Conservation (phyloP, 2,797 vertebrate species). For the Trichosurus vulpecula region DNA sequence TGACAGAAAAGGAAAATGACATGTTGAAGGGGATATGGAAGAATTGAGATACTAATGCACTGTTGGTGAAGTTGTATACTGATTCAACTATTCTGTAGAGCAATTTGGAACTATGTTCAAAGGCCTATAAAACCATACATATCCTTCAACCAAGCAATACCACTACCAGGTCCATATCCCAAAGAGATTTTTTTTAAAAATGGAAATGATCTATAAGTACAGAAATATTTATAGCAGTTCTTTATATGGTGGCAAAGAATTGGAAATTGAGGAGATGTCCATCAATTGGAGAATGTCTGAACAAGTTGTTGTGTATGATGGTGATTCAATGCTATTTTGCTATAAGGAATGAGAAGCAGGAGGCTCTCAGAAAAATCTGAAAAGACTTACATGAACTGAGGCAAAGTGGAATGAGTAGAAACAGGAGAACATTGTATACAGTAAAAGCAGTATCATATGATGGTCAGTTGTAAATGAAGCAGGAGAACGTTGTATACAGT, state of each 20-base stretch:
- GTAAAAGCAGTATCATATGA: too few species aligned
- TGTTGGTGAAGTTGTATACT: not conserved
- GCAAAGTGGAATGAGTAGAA: not conserved
- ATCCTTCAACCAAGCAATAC: not conserved
- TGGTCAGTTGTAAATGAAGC: not conserved
- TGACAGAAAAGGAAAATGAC: not conserved
- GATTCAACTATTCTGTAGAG: not conserved
- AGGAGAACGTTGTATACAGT: too few species aligned
- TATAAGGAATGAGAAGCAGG: not conserved
- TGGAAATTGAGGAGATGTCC: not conserved
- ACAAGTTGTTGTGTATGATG: not conserved
- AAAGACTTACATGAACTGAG: not conserved
- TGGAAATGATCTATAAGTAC: not conserved
- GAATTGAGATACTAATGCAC: not conserved
- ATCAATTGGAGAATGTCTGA: not conserved
- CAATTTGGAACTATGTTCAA: not conserved
- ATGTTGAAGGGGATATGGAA: not conserved
- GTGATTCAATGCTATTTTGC: not conserved
- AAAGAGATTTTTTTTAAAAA: not conserved
- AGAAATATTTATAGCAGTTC: not conserved
- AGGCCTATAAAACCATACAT: not conserved
- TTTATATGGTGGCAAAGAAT: not conserved
- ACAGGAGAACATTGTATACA: too few species aligned
- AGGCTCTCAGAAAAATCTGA: not conserved
- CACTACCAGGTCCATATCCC: not conserved